Conservation (phyloP, 2,113 vertebrate species). For the Heterochromis multidens region DNA sequence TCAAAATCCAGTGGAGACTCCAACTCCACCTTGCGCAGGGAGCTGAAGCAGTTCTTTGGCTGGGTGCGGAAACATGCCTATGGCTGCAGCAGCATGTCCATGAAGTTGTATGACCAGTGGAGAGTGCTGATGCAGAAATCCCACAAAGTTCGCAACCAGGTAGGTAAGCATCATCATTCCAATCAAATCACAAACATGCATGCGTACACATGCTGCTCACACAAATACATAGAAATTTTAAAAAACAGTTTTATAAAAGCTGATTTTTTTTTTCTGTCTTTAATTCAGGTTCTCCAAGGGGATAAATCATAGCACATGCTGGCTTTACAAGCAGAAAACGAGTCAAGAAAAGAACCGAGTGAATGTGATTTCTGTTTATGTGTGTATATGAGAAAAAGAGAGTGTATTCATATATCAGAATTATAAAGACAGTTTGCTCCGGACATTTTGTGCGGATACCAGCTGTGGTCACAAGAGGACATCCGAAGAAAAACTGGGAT, state of each 20-base stretch:
- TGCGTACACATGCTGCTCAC: neutral
- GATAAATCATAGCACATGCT: constrained; percentile 87
- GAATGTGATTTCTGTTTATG: constrained; percentile 28
- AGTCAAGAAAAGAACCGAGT: constrained; percentile 41
- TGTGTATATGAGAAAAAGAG: constrained; percentile 27
- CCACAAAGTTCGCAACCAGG: constrained; percentile 98
- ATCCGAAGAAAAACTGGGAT: constrained; percentile 9
- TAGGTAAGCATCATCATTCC: constrained; percentile 82
- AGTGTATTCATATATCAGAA: constrained; percentile 44
- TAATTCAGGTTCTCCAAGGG: constrained; percentile 88
- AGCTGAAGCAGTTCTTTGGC: constrained; percentile 97
- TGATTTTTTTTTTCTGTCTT: constrained; percentile 45
- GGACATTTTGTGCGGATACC: constrained; percentile 12
- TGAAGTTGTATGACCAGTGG: constrained; percentile 99
- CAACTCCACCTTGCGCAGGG: constrained; percentile 90
- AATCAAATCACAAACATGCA: neutral
- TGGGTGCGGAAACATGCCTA: constrained; percentile 96
- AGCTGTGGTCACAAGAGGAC: constrained; percentile 12
- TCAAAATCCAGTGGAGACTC: constrained; percentile 88
- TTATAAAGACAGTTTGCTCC: constrained; percentile 38
- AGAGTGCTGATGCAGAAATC: constrained; percentile 97
- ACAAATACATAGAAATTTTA: neutral
- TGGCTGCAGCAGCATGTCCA: constrained; percentile 93
- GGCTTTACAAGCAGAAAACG: constrained; percentile 22
- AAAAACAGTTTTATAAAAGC: neutral